Evolutionary conservation across 2,113 vertebrate genomes (phyloP).

Genomic region (Neoarius graeffei): DNA sequence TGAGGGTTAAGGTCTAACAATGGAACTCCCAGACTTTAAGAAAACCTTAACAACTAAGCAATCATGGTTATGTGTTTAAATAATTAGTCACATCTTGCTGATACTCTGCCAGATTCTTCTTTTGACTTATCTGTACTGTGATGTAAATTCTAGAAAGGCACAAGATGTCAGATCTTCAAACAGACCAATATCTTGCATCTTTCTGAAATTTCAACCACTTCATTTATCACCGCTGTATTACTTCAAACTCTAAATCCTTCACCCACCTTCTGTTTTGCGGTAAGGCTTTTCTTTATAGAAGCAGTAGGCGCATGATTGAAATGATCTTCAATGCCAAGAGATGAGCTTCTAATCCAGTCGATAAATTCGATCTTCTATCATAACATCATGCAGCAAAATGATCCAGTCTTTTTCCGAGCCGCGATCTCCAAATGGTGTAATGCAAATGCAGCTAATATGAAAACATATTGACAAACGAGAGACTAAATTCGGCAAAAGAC

Average conservation of each 20-base stretch:
- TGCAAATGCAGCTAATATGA: constrained; percentile 39
- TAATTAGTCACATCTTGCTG: background rate
- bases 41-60: background rate
- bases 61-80: background rate
- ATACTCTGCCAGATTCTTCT: background rate
- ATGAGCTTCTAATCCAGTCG: constrained; percentile 36
- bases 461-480: constrained; percentile 26
- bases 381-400: background rate
- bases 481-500: constrained; percentile 48
- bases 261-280: background rate
- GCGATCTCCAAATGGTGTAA: constrained; percentile 30
- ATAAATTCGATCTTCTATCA: constrained; percentile 25
- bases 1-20: background rate
- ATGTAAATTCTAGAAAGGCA: background rate
- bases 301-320: background rate
- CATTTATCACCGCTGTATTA: background rate
- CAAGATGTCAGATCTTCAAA: background rate
- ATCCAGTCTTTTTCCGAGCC: background rate
- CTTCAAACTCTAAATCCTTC: background rate
- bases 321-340: constrained; percentile 14
- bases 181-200: background rate
- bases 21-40: background rate
- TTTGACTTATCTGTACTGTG: background rate
- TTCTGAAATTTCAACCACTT: background rate
- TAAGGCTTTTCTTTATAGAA: background rate